Conservation (phyloP, 2,797 vertebrate genomes). For the Acestrorhynchus altus region DNA sequence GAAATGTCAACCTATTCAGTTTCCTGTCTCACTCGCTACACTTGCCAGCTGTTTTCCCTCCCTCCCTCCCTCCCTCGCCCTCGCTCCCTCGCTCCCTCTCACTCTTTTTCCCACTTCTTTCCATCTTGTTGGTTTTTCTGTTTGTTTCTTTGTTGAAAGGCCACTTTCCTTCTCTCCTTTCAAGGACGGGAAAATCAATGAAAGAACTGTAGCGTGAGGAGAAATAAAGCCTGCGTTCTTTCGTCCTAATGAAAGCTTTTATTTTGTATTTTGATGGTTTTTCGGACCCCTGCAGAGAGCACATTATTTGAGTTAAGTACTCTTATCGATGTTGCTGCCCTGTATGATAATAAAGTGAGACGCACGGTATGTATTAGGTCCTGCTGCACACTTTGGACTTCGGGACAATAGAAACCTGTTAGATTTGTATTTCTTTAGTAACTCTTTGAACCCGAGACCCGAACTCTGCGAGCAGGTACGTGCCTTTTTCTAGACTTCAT, state of each 20-base stretch:
- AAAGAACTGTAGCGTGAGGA: slow-evolving; percentile 2
- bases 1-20: slow-evolving; percentile 43
- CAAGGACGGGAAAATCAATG: slow-evolving; percentile 36
- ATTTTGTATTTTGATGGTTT: slow-evolving; percentile 12
- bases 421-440: too few species aligned
- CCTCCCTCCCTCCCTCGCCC: background rate
- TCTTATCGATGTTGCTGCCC: slow-evolving; percentile 1
- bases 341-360: background rate
- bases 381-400: background rate
- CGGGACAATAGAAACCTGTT: background rate
- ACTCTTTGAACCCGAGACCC: too few species aligned
- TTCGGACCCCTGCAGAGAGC: background rate
- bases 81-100: background rate
- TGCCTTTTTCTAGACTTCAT: too few species aligned
- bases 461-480: too few species aligned
- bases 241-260: slow-evolving; percentile 35
- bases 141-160: slow-evolving; percentile 36
- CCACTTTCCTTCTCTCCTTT: slow-evolving; percentile 18
- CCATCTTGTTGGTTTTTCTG: slow-evolving; percentile 21
- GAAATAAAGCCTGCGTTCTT: slow-evolving; percentile 11
- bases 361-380: background rate
- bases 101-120: background rate
- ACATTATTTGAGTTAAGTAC: background rate
- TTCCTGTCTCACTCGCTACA: background rate
- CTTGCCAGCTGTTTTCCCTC: background rate